Evolutionary conservation across 2,888 invertebrate species (phyloP), one percentile per base, ranked within the genome.

Genomic region (Xestobium rufovillosum): DNA sequence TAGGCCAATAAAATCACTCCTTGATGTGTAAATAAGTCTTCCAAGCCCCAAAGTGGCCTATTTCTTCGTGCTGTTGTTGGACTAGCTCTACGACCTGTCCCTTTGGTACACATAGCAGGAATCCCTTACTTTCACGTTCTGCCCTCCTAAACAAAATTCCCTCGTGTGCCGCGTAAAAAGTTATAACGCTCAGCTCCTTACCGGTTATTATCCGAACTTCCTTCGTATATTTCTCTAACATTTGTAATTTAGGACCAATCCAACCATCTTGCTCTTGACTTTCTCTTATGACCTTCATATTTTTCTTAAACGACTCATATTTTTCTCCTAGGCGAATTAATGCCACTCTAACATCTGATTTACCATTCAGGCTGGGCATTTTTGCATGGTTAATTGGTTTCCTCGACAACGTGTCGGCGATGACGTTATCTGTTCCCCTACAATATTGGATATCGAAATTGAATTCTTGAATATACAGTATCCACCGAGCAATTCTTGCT

Each of bases 1-100:
- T 25, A 6, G 31, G 26, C 36, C 36, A 37, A 23, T 19, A 36
- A 26, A 26, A 31, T 13, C 36, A 25, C 23, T 26, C 26, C 11
- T 19, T 8, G n/a, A 40, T 12, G 3, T 26, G 2, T 11, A 10
- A 9, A 11, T 23, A 19, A 12, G 35, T 35, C 27, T 43, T 43
- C n/a, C 12, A 9, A 16, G n/a, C 11, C 9, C 43, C 39, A 34
- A 36, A 39, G 26, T 43, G 37, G 4, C 39, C 43, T 10, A 29
- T 33, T 4, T 33, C 14, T 17, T 26, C 9, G 19, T 43, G 39
- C 10, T 39, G 26, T 8, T 11, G 13, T 8, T 3, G 15, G 8
- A 41, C 26, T 4, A 42, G 14, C 4, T 41, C 17, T 3, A 11
- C 19, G 8, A n/a, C 10, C 10, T 28, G 8, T 12, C 2, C n/a